A percentile compares a stretch with the other conserved stretches of the same genome.
These are phyloP conservation scores for Chaetoderma sp. DNA, from an alignment of 2,888 invertebrate genomes.

Conservation along the genomic window DNA sequence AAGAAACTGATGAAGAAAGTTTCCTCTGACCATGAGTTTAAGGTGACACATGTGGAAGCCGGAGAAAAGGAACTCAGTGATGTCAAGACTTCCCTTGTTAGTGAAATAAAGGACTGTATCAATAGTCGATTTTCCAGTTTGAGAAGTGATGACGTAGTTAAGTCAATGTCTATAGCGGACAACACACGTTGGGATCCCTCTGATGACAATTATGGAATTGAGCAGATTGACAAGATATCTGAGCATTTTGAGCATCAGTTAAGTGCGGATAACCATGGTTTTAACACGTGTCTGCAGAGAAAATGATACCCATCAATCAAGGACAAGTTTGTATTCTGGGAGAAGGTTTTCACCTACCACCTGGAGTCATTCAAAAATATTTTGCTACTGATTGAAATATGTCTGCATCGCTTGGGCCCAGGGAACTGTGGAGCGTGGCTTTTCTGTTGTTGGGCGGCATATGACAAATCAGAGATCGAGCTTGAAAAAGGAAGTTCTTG, in stretches of 20 bases:
- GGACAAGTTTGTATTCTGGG: neutral
- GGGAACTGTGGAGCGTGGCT: slow-evolving; percentile 1
- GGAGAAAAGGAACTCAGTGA: neutral
- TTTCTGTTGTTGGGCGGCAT: neutral
- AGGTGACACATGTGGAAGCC: neutral
- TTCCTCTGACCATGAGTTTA: neutral
- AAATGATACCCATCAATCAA: neutral
- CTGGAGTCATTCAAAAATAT: neutral
- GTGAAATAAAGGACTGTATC: neutral
- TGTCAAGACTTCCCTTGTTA: neutral
- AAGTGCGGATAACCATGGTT: neutral
- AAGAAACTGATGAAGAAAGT: neutral
- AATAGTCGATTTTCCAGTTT: neutral
- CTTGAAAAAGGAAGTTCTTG: neutral
- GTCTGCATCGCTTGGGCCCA: neutral
- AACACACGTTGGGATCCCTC: neutral
- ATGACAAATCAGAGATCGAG: neutral
- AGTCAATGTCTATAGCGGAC: neutral
- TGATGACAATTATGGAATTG: neutral
- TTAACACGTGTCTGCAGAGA: neutral
- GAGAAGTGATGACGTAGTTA: neutral
- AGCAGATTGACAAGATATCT: neutral
- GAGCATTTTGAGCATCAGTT: neutral
- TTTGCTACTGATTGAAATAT: neutral
- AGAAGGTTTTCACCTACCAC: neutral